These are phyloP conservation scores for Pteronura brasiliensis DNA, from an alignment of 2,113 vertebrate species.

Conservation along the genomic window DNA sequence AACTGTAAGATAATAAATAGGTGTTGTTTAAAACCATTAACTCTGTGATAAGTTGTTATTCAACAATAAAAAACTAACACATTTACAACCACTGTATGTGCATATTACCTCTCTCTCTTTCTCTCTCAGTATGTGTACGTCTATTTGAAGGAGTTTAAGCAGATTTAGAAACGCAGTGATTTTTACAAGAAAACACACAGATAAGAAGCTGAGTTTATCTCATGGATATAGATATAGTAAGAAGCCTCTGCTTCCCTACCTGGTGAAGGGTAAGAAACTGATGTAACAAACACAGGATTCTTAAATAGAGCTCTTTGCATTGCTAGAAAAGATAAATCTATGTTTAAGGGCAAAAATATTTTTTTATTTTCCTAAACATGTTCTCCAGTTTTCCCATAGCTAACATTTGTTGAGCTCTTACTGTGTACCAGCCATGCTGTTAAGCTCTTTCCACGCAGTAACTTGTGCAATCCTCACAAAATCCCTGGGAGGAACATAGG, in stretches of 20 bases:
- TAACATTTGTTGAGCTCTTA: background rate
- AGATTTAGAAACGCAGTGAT: background rate
- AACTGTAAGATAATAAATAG: background rate
- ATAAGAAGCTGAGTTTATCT: background rate
- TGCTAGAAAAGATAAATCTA: background rate
- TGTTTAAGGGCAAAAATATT: background rate
- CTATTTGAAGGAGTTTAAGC: background rate
- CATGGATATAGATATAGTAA: accelerated
- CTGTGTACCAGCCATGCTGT: background rate
- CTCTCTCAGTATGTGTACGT: background rate
- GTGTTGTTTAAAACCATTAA: background rate
- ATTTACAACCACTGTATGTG: background rate
- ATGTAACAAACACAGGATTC: background rate
- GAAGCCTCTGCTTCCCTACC: background rate
- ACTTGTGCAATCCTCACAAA: background rate
- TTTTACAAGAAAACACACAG: background rate
- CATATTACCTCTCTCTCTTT: background rate
- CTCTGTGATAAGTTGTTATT: background rate
- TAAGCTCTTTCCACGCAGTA: background rate
- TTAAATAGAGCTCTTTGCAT: background rate
- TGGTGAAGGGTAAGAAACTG: background rate
- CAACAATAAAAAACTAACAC: background rate
- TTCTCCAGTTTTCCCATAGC: background rate
- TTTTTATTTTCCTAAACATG: background rate
- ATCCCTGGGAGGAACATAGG: background rate